phyloP scores from a whole-genome alignment of 2,888 invertebrate genomes.

The Tridacna crocea region DNA sequence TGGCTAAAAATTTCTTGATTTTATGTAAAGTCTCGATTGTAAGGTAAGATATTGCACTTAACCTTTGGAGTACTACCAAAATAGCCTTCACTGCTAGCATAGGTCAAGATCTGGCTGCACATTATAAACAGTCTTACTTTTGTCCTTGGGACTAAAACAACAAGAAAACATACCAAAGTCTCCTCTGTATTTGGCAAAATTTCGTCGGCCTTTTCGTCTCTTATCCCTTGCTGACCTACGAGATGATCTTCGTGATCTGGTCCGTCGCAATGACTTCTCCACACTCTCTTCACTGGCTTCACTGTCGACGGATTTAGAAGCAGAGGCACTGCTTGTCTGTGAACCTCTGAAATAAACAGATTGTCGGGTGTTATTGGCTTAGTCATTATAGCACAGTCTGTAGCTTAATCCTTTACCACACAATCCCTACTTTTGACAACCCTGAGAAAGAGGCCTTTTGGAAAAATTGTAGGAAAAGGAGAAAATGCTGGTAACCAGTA shows the following conservation, averaged over 20 bases:
- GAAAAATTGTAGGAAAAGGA: not conserved
- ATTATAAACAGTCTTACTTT: no score
- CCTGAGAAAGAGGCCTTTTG: not conserved
- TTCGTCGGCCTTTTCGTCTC: conserved; percentile 37
- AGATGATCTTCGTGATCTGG: conserved; percentile 47
- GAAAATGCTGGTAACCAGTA: not conserved
- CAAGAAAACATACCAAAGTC: not conserved
- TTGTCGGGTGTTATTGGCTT: no score
- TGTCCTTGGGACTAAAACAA: no score
- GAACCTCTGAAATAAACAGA: conserved; percentile 41
- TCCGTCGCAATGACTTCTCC: conserved; percentile 39
- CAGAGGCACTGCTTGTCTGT: conserved; percentile 55
- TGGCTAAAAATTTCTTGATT: no score
- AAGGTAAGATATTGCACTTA: no score
- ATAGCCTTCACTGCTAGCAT: no score
- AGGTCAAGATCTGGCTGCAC: no score
- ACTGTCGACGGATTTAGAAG: conserved; percentile 62
- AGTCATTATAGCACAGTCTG: no score
- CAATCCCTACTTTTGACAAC: no score
- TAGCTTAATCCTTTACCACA: no score
- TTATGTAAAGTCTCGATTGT: no score
- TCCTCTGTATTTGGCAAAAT: not conserved
- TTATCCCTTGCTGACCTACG: conserved; percentile 20
- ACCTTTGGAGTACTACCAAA: no score
- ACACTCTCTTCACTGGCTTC: conserved; percentile 66